Evolutionary conservation across 2,113 vertebrate genomes (phyloP).

Genomic region (Acinonyx jubatus): DNA sequence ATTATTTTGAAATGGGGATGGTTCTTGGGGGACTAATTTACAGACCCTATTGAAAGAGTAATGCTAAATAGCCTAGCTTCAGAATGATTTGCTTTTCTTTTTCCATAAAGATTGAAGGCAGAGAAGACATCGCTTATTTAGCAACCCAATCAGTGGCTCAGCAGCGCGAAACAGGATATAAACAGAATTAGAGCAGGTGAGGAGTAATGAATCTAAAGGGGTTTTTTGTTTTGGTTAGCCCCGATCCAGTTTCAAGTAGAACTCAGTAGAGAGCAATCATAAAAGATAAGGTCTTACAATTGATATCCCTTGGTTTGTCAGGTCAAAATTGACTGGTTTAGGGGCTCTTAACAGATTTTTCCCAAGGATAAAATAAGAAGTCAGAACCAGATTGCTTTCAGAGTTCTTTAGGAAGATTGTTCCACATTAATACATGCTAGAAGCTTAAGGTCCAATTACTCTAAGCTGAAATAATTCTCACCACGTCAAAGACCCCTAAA

Average conservation of each 20-base stretch:
- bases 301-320: not conserved
- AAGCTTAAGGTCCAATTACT: not conserved
- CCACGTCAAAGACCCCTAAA: not conserved
- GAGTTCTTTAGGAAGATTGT: not conserved
- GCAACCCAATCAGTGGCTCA: not conserved
- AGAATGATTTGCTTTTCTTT: not conserved
- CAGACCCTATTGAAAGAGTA: not conserved
- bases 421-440: not conserved
- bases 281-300: not conserved
- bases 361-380: not conserved
- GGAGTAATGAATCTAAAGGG: not conserved
- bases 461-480: not conserved
- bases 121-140: slow-evolving; percentile 38
- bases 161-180: not conserved
- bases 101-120: not conserved
- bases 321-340: not conserved
- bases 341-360: not conserved
- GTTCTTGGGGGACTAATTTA: not conserved
- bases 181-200: not conserved
- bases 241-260: not conserved
- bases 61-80: not conserved
- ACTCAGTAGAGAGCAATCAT: not conserved
- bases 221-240: not conserved
- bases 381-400: not conserved
- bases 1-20: not conserved